These are phyloP conservation scores for Lagodon rhomboides DNA, from an alignment of 2,797 vertebrate species.

Conservation along the genomic window DNA sequence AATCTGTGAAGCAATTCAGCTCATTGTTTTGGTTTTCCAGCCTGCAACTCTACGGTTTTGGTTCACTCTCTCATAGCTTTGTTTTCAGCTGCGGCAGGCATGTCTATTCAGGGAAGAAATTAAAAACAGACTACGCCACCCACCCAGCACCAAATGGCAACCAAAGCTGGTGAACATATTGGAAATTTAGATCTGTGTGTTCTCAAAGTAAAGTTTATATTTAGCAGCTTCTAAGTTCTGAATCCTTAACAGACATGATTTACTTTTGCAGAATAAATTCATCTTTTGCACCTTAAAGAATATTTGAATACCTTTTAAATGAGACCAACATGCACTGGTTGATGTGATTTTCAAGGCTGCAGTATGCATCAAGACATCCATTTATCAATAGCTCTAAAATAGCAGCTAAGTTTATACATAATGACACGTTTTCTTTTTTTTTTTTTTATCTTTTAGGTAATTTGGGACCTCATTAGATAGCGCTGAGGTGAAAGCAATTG, in stretches of 20 bases:
- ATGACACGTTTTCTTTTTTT: conserved; percentile 12
- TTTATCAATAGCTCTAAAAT: conserved; percentile 31
- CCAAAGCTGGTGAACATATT: neutral
- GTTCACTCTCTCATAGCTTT: neutral
- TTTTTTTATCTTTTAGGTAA: conserved; percentile 20
- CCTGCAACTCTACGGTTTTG: neutral
- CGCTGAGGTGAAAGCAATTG: conserved; percentile 35
- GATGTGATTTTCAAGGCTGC: conserved; percentile 20
- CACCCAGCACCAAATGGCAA: neutral
- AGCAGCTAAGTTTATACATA: conserved; percentile 10
- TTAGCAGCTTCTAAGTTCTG: neutral
- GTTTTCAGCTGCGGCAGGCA: neutral
- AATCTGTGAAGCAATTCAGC: too few relatives aligned
- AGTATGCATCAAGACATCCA: neutral
- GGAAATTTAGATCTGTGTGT: neutral
- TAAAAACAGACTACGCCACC: neutral
- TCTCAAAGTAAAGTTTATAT: neutral
- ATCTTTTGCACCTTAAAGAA: neutral
- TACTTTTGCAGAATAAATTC: neutral
- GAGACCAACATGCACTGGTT: conserved; percentile 4
- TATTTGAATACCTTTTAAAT: neutral
- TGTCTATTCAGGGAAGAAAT: too few relatives aligned
- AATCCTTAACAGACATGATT: neutral
- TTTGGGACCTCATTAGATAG: conserved; percentile 39
- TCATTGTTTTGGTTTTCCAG: neutral